Evolutionary conservation across 2,797 vertebrate species (phyloP), one percentile per base, ranked within the genome.

Genomic region (Sylvia borin): DNA sequence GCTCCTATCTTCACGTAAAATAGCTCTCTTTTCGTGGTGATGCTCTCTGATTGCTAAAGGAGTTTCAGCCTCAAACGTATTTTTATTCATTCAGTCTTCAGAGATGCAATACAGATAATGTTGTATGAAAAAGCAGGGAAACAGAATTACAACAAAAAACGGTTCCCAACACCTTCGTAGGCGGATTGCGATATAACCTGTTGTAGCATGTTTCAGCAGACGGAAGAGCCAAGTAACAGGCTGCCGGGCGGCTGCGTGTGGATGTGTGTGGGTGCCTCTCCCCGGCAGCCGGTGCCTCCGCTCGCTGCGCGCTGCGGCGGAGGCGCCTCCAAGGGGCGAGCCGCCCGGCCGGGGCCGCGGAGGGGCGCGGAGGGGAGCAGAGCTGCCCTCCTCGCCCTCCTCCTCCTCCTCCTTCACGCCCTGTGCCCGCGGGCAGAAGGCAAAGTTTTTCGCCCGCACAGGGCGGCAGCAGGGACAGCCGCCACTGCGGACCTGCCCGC

Each of bases 141-240:
- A 94, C 11, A 72, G 68, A 65, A 95, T 81, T 29, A 68, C n/a
- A 47, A 26, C n/a, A 65, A 16, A 24, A 54, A 43, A 18, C 7
- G 11, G 38, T 61, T 73, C 57, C 53, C 8, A 40, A 34, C 58
- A 62, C 58, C 61, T 67, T 11, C 26, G 22, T 11, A 13, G 67
- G 58, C 73, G 58, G 97, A 85, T 22, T 62, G 84, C 18, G 72
- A 72, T 51, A 66, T 90, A 96, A 96, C 96, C 91, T 96, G 96
- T 94, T 96, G 96, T 93, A 20, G 88, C 77, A 88, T 3, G 60
- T 24, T 86, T 79, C 60, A 42, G 79, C 79, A 85, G 67, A 65
- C 67, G 61, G 75, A 24, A 74, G 38, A 74, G 67, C 88, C 11
- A 8, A 48, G 75, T 18, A 34, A 13, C 81, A 64, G 73, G 67